These are phyloP conservation scores for Athene noctua DNA, from an alignment of 2,113 vertebrate genomes.

Conservation along the genomic window DNA sequence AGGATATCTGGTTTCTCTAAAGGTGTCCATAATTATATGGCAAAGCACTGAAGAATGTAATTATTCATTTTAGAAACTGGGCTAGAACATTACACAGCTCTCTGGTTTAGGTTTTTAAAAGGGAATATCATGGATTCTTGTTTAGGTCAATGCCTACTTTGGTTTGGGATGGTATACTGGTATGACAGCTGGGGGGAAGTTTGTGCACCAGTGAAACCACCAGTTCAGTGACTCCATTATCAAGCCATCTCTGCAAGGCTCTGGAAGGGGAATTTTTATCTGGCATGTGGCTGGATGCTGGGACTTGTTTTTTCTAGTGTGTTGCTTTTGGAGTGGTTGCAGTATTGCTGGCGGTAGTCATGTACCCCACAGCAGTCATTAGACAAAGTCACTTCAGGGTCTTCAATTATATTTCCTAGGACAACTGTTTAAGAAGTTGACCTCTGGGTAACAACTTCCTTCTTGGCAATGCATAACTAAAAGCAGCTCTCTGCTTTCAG, in stretches of 20 bases:
- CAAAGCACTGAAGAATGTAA: slow-evolving; percentile 1
- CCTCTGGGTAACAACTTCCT: background rate
- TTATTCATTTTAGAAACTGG: background rate
- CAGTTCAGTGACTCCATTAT: background rate
- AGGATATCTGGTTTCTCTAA: slow-evolving; percentile 22
- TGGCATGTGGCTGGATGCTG: background rate
- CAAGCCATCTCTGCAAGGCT: background rate
- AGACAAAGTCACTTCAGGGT: background rate
- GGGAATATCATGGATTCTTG: background rate
- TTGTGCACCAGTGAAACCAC: background rate
- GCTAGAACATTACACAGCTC: background rate
- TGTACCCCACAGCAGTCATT: background rate
- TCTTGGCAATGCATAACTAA: background rate
- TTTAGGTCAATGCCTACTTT: background rate
- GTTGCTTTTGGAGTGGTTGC: background rate
- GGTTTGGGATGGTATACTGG: background rate
- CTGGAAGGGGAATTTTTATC: background rate
- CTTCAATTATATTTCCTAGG: background rate
- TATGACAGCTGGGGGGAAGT: background rate
- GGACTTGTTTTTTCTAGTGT: background rate
- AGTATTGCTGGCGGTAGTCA: background rate
- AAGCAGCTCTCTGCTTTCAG: background rate
- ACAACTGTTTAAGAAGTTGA: background rate
- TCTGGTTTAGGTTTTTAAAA: background rate
- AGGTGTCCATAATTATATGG: background rate